Conservation (phyloP, 2,797 vertebrate genomes). For the Neoniphon sammara region DNA sequence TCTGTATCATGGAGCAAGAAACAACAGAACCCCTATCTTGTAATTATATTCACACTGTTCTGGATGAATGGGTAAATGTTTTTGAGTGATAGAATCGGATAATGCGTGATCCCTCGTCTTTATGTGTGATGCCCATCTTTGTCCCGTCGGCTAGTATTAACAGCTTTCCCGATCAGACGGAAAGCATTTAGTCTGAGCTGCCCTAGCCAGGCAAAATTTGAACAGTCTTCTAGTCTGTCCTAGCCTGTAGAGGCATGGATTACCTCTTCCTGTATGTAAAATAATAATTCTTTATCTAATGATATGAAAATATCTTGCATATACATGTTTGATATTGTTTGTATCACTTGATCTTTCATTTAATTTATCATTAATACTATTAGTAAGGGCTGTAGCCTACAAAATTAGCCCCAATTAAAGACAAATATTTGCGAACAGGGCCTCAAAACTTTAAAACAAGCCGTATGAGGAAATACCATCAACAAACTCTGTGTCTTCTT, state of each 20-base stretch:
- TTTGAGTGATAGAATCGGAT: too few relatives aligned
- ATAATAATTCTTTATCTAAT: not conserved
- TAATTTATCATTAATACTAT: not conserved
- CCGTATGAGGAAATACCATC: constrained; percentile 13
- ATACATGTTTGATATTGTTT: not conserved
- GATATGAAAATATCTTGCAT: not conserved
- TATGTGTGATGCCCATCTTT: too few relatives aligned
- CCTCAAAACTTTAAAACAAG: constrained; percentile 8
- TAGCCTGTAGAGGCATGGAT: not conserved
- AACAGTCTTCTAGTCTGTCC: too few relatives aligned
- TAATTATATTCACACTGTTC: too few relatives aligned
- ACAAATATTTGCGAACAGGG: constrained; percentile 5
- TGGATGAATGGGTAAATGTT: too few relatives aligned
- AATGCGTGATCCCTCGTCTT: too few relatives aligned
- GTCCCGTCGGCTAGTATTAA: too few relatives aligned
- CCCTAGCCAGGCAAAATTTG: too few relatives aligned
- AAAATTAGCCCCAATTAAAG: not conserved
- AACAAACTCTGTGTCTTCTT: constrained; percentile 10
- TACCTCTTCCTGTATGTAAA: not conserved
- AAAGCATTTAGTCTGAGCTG: too few relatives aligned
- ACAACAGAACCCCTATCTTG: too few relatives aligned
- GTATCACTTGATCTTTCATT: constrained; percentile 1
- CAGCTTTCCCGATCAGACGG: too few relatives aligned
- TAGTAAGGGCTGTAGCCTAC: not conserved
- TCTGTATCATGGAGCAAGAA: too few relatives aligned